A percentile compares a stretch with the other conserved stretches of the same genome.
Evolutionary conservation across 2,888 invertebrate genomes (phyloP).

Genomic region (Cyclophora punctaria): DNA sequence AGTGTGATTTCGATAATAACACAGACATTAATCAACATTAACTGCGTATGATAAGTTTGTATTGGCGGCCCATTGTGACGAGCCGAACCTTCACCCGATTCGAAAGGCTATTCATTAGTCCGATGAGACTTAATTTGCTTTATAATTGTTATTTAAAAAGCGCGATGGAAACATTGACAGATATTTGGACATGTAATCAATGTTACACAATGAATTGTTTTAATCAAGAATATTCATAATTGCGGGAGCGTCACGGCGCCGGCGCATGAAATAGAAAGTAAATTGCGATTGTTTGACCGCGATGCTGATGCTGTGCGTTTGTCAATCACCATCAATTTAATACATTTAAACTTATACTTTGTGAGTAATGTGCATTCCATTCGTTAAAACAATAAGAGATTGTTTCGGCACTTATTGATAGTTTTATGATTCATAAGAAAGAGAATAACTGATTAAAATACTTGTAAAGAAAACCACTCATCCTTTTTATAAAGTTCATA

Average conservation of each 20-base stretch:
- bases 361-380: constrained; percentile 7
- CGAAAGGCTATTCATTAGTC: not conserved
- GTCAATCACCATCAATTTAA: constrained; percentile 26
- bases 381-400: constrained; percentile 2
- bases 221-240: constrained; percentile 26
- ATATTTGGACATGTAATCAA: constrained; percentile 11
- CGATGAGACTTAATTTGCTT: not conserved
- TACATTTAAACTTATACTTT: constrained; percentile 4
- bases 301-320: constrained; percentile 28
- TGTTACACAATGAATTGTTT: constrained; percentile 14
- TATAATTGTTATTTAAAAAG: constrained; percentile 1
- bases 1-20: constrained; percentile 7
- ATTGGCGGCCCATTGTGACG: constrained; percentile 3
- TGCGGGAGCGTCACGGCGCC: constrained; percentile 37
- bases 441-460: too few relatives aligned
- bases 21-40: constrained; percentile 1
- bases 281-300: constrained; percentile 32
- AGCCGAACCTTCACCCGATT: not conserved
- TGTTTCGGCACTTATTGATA: too few relatives aligned
- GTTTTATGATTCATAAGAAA: too few relatives aligned
- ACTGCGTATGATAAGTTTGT: not conserved
- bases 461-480: too few relatives aligned
- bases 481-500: too few relatives aligned
- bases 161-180: constrained; percentile 1
- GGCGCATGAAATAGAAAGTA: constrained; percentile 57